phyloP scores from a whole-genome alignment of 2,888 invertebrate genomes.

The Lasiommata megera region DNA sequence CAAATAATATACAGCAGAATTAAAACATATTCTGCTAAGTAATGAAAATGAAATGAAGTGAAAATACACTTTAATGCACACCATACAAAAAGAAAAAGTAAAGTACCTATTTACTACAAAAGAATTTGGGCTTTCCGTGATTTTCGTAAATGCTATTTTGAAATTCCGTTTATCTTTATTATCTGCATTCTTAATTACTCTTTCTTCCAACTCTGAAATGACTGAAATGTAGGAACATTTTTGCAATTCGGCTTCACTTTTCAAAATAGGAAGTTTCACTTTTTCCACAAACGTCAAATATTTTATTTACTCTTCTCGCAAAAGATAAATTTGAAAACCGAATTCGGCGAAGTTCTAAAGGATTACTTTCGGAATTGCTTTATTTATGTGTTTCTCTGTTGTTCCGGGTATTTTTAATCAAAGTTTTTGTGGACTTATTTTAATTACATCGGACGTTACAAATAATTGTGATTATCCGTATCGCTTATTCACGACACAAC shows the following conservation, averaged over 20 bases:
- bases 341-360: constrained; percentile 9
- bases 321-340: constrained; percentile 11
- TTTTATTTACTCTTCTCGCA: constrained; percentile 6
- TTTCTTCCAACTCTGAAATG: constrained; percentile 10
- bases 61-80: too few species aligned
- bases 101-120: too few species aligned
- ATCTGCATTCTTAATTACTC: constrained; percentile 6
- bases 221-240: constrained; percentile 10
- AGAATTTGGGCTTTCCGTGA: not conserved
- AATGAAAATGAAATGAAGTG: too few species aligned
- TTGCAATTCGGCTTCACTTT: not conserved
- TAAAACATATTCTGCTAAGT: too few species aligned
- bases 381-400: constrained; percentile 16
- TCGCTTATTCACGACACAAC: too few species aligned
- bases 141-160: not conserved
- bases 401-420: too few species aligned
- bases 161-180: constrained; percentile 1
- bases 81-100: too few species aligned
- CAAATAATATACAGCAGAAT: too few species aligned
- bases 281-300: not conserved
- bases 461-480: too few species aligned
- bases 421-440: too few species aligned
- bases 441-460: too few species aligned
- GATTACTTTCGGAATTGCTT: constrained; percentile 13
- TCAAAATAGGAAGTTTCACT: constrained; percentile 1